Percentiles rank a stretch among this genome's conserved stretches.
phyloP scores from a whole-genome alignment of 2,797 vertebrate genomes.

The Pipistrellus pygmaeus region DNA sequence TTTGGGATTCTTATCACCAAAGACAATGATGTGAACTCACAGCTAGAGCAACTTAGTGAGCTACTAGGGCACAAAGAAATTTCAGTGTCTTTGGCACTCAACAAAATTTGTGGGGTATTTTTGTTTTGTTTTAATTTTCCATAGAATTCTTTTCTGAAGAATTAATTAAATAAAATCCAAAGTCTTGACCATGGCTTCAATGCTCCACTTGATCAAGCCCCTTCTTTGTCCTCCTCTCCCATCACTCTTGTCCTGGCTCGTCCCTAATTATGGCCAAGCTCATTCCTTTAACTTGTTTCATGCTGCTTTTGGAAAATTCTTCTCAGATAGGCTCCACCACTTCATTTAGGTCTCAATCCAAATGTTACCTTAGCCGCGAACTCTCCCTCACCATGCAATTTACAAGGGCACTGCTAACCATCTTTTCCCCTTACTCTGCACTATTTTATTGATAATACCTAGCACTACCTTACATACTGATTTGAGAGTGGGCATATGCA shows the following conservation, averaged over 20 bases:
- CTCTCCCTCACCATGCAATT: neutral
- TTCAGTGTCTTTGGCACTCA: neutral
- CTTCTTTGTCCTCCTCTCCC: neutral
- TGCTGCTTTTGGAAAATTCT: neutral
- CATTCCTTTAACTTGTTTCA: neutral
- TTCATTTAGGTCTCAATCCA: neutral
- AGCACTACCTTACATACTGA: neutral
- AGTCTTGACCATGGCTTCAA: neutral
- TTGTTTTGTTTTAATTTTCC: neutral
- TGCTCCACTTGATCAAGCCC: neutral
- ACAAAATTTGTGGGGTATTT: neutral
- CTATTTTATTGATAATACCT: neutral
- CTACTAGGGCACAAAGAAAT: neutral
- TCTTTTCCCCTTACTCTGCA: neutral
- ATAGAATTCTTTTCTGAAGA: conserved; percentile 3
- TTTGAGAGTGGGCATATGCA: neutral
- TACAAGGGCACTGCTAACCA: neutral
- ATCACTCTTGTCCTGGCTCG: neutral
- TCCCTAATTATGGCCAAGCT: neutral
- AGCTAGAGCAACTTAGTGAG: neutral
- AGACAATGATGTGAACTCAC: neutral
- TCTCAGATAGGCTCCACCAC: neutral
- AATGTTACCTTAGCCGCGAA: neutral
- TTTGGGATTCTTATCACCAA: neutral
- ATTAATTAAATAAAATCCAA: neutral